Evolutionary conservation across 1,140 invertebrate genomes (phyloP).

Genomic region (Cepaea nemoralis): DNA sequence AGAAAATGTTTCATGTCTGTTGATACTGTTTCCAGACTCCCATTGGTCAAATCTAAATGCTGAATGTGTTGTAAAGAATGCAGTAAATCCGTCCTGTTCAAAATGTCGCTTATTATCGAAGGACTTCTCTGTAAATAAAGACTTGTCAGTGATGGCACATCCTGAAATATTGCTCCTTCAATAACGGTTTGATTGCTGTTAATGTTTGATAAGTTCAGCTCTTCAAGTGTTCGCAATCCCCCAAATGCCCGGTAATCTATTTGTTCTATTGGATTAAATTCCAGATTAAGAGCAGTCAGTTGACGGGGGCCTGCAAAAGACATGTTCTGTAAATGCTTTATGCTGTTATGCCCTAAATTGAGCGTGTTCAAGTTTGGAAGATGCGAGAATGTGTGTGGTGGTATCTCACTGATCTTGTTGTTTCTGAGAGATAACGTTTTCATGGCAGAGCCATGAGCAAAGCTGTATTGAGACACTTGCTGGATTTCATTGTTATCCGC

Average conservation of each 20-base stretch:
- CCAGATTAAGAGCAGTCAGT: constrained; percentile 58
- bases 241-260: constrained; percentile 64
- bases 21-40: constrained; percentile 79
- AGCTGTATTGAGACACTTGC: constrained; percentile 56
- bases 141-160: constrained; percentile 76
- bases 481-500: constrained; percentile 79
- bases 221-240: constrained; percentile 70
- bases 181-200: constrained; percentile 77
- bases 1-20: constrained; percentile 76
- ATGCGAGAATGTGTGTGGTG: constrained; percentile 45
- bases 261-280: constrained; percentile 67
- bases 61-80: constrained; percentile 72
- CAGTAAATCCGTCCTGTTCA: constrained; percentile 78
- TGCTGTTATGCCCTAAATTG: constrained; percentile 1
- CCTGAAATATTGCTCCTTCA: constrained; percentile 70
- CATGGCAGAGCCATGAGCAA: constrained; percentile 50
- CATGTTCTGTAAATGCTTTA: constrained; percentile 5
- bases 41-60: constrained; percentile 58
- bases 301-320: constrained; percentile 18
- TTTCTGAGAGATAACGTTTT: constrained; percentile 48
- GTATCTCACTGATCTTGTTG: constrained; percentile 50
- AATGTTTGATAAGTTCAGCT: constrained; percentile 75
- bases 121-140: constrained; percentile 83
- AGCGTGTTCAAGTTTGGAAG: constrained; percentile 76
- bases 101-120: constrained; percentile 78